phyloP scores from a whole-genome alignment of 2,888 invertebrate species.

The Acanthosepion pharaonis region DNA sequence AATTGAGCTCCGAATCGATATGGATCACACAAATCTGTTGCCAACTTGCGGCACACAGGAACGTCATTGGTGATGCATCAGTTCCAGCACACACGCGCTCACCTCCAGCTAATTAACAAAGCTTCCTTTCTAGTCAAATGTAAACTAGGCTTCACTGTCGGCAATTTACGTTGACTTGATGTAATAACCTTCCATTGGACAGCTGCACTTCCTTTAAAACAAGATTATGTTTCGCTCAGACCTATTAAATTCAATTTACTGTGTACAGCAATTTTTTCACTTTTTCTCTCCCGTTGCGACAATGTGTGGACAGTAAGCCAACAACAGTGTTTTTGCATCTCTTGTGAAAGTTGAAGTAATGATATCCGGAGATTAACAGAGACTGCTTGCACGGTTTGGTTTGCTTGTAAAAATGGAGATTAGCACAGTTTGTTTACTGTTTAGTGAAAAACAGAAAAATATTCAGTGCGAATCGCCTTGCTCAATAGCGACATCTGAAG shows the following conservation, averaged over 20 bases:
- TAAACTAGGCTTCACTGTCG: background rate
- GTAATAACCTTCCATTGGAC: background rate
- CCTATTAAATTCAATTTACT: background rate
- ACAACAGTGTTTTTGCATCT: background rate
- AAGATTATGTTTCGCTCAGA: background rate
- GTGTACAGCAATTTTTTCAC: background rate
- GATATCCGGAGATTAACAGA: background rate
- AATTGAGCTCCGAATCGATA: background rate
- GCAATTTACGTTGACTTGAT: constrained; percentile 13
- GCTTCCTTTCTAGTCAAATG: background rate
- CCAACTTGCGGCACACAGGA: background rate
- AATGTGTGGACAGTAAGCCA: background rate
- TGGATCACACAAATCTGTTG: background rate
- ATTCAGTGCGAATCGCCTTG: too few species aligned
- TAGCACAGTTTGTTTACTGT: too few species aligned
- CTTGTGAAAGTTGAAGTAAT: background rate
- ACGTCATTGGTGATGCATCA: background rate
- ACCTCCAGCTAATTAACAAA: background rate
- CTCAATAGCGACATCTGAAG: too few species aligned
- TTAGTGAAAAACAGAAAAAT: too few species aligned
- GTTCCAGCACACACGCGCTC: background rate
- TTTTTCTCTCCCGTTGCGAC: background rate
- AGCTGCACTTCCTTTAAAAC: background rate
- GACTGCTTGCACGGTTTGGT: background rate
- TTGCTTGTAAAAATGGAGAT: background rate